A percentile compares a stretch with the other conserved stretches of the same genome.
Evolutionary conservation across 35 echinoderm and acorn worm genomes (phyloP).

Genomic region (Anneissia japonica): DNA sequence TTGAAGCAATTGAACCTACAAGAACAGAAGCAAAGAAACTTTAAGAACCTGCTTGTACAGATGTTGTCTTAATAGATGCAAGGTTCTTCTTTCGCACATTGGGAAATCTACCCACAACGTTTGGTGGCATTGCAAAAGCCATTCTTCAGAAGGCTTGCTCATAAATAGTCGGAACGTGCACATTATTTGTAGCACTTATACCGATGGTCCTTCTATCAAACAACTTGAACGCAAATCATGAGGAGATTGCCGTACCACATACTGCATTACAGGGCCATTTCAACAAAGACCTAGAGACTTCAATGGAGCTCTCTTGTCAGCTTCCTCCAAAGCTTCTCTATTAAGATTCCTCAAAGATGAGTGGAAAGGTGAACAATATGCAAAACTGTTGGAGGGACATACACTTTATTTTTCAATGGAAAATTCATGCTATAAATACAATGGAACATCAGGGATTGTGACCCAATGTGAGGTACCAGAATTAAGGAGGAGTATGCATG

Average conservation of each 20-base stretch:
- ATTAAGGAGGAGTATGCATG: too few species aligned
- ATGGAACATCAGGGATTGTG: too few species aligned
- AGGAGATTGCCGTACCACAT: not conserved
- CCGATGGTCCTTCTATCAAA: not conserved
- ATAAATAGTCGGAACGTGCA: not conserved
- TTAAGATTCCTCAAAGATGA: conserved; percentile 6
- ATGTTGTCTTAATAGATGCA: not conserved
- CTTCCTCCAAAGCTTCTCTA: conserved; percentile 1
- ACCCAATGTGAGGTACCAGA: too few species aligned
- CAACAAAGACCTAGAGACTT: conserved; percentile 20
- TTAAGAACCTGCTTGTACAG: too few species aligned
- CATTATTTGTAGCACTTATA: conserved; percentile 12
- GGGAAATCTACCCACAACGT: not conserved
- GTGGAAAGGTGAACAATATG: conserved; percentile 7
- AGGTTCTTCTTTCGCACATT: conserved; percentile 15
- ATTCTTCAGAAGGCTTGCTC: not conserved
- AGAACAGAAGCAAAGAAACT: not conserved
- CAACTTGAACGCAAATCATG: not conserved
- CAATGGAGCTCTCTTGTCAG: not conserved
- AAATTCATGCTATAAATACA: not conserved
- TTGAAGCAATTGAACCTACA: not conserved
- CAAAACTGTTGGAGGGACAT: not conserved
- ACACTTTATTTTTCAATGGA: conserved; percentile 6
- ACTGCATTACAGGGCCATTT: conserved; percentile 2
- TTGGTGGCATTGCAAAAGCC: conserved; percentile 8